These are phyloP conservation scores for Odontesthes bonariensis DNA, from an alignment of 2,113 vertebrate genomes.

Conservation along the genomic window DNA sequence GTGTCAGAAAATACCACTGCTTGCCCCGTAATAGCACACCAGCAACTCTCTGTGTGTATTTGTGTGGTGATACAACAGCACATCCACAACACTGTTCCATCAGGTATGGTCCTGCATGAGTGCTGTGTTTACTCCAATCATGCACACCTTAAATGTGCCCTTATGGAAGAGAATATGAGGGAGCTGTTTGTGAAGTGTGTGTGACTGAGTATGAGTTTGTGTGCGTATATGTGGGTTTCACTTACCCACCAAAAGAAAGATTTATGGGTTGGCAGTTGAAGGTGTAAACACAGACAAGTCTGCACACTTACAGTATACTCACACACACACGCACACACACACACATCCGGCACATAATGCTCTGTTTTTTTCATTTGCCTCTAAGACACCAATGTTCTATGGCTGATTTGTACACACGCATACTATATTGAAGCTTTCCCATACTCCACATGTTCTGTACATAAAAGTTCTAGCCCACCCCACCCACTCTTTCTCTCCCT, in stretches of 20 bases:
- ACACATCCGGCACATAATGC: slow-evolving; percentile 19
- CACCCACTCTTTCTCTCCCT: slow-evolving; percentile 3
- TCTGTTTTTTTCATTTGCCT: slow-evolving; percentile 35
- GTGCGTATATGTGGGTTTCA: slow-evolving; percentile 14
- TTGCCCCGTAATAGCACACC: slow-evolving; percentile 45
- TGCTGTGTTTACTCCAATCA: slow-evolving; percentile 54
- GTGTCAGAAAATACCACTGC: slow-evolving; percentile 7
- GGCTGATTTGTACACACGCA: slow-evolving; percentile 19
- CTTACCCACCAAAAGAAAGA: slow-evolving; percentile 36
- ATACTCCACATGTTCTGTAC: slow-evolving; percentile 60
- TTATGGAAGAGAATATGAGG: slow-evolving; percentile 30
- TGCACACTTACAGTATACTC: slow-evolving; percentile 44
- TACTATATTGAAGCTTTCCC: slow-evolving; percentile 30
- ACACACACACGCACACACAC: slow-evolving; percentile 21
- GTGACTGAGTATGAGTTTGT: background rate
- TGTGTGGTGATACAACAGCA: slow-evolving; percentile 41
- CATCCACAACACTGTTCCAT: slow-evolving; percentile 44
- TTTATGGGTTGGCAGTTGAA: slow-evolving; percentile 62
- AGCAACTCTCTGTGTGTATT: slow-evolving; percentile 22
- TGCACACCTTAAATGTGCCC: slow-evolving; percentile 44
- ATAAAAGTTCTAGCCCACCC: slow-evolving; percentile 40
- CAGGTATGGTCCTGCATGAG: slow-evolving; percentile 56
- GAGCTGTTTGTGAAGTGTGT: background rate
- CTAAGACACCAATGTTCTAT: slow-evolving; percentile 19
- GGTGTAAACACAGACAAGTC: slow-evolving; percentile 66